These are phyloP conservation scores for Vesta saturnalis DNA, from an alignment of 2,888 invertebrate genomes.

Conservation along the genomic window DNA sequence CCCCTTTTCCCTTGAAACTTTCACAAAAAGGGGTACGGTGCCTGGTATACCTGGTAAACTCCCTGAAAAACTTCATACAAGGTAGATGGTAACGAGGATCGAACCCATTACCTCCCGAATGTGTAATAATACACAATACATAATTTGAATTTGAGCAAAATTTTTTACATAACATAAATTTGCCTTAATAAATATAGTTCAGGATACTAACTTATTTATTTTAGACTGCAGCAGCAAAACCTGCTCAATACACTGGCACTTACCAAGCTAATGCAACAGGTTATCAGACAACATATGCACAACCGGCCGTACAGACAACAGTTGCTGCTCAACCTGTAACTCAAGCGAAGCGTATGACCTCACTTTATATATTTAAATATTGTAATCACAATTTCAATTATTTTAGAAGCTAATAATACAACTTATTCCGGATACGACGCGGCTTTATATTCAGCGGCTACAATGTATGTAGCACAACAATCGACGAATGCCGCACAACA, in stretches of 20 bases:
- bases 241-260: slow-evolving; percentile 69
- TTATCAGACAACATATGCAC: slow-evolving; percentile 65
- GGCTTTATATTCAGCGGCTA: slow-evolving; percentile 94
- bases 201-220: slow-evolving; percentile 33
- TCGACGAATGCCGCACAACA: slow-evolving; percentile 63
- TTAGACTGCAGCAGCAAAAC: slow-evolving; percentile 63
- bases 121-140: too few species aligned
- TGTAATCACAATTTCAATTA: too few species aligned
- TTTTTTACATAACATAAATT: too few species aligned
- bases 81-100: too few species aligned
- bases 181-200: too few species aligned
- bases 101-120: too few species aligned
- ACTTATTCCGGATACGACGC: slow-evolving; percentile 91
- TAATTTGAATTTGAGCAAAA: too few species aligned
- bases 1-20: too few species aligned
- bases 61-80: too few species aligned
- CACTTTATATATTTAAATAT: too few species aligned
- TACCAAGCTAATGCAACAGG: slow-evolving; percentile 66
- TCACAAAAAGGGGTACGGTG: too few species aligned
- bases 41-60: too few species aligned
- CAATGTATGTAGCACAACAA: slow-evolving; percentile 92
- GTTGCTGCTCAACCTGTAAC: slow-evolving; percentile 66
- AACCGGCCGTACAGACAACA: slow-evolving; percentile 67
- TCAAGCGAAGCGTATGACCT: slow-evolving; percentile 67
- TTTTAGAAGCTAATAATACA: slow-evolving; percentile 70